Evolutionary conservation across 1,140 invertebrate genomes (phyloP), one percentile per base, ranked within the genome.

Genomic region (Drosophila carrolli): DNA sequence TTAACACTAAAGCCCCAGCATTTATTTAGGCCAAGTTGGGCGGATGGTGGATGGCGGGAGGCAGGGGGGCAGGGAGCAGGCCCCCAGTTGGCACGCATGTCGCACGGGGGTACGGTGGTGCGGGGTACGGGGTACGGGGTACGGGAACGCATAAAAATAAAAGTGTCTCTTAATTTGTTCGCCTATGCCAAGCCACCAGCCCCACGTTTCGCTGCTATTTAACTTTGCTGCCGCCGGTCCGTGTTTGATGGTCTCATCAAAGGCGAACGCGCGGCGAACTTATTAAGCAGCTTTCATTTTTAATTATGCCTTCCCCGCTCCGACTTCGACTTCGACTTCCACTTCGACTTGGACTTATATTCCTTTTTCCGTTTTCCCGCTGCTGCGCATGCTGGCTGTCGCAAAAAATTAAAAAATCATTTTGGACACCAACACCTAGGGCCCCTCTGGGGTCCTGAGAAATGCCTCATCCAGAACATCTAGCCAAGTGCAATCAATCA

Each of bases 201-300:
- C 13, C 4, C n/a, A n/a, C 51, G 50, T 70, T 72, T 58, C 38
- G 27, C 40, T 44, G 53, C 67, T 60, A 60, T 60, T 73, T 73
- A 48, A 70, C 44, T 50, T 68, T 35, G n/a, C 13, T 44, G 37
- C 46, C 13, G 37, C 0, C 1, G 37, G 29, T n/a, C 43, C 48
- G n/a, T 44, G 54, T 53, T 65, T 74, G 68, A 73, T 59, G 57
- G 60, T 35, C 56, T 67, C 82, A 86, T 85, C 82, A 85, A 86
- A 85, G 78, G 83, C 75, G 58, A 73, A 76, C 57, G 46, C 58
- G 66, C 66, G 44, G 58, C 53, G 65, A 78, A 82, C 78, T 82
- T 85, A 85, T 85, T 88, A 88, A 88, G 78, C 70, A 74, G 82
- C 78, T 85, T 85, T 88, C 83, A 82, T 82, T 85, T 85, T 85